Conservation (phyloP, 2,888 invertebrate species). For the Phortica magna region DNA sequence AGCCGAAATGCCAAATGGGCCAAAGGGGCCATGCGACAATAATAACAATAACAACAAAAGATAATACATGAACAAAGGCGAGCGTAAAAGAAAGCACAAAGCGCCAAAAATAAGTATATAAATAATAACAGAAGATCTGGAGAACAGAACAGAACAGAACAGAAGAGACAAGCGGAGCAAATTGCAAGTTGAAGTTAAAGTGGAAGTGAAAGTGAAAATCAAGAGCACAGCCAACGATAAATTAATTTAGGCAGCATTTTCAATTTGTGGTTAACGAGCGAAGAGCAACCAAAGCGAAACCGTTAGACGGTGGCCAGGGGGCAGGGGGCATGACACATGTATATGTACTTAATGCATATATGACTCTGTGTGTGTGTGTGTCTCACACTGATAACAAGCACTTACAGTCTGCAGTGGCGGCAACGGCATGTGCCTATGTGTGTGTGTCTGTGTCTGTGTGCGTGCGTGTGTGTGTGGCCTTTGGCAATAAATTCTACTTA, state of each 20-base stretch:
- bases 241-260: constrained; percentile 24
- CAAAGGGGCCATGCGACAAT: not conserved
- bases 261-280: constrained; percentile 22
- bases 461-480: not conserved
- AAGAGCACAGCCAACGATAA: not conserved
- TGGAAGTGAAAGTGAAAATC: not conserved
- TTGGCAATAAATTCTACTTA: constrained; percentile 57
- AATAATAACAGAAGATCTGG: not conserved
- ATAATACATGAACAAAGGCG: not conserved
- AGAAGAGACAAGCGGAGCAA: not conserved
- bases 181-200: not conserved
- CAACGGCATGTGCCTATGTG: not conserved
- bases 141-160: too few species aligned
- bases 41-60: not conserved
- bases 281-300: not conserved
- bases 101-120: not conserved
- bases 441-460: not conserved
- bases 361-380: too few species aligned
- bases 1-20: not conserved
- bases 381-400: not conserved
- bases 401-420: not conserved
- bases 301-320: too few species aligned
- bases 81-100: not conserved
- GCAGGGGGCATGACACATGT: too few species aligned
- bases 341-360: too few species aligned